A percentile compares a stretch with the other conserved stretches of the same genome.
Evolutionary conservation across 37 sponge, comb jelly and placozoan genomes (phyloP).

Genomic region (Dysidea cf. avara): DNA sequence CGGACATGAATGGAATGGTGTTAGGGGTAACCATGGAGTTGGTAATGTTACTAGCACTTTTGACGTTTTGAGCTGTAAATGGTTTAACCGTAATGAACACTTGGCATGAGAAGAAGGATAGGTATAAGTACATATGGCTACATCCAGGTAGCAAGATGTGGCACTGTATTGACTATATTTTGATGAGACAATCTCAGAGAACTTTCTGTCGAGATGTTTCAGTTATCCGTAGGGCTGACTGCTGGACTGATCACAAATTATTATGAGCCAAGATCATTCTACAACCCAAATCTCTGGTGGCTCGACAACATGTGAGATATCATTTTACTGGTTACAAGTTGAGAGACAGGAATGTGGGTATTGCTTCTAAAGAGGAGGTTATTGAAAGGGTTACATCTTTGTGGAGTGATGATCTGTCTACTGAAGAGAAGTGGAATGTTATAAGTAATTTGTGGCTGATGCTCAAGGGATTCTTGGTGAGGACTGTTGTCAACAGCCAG

Average conservation of each 20-base stretch:
- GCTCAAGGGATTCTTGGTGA: constrained; percentile 26
- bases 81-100: constrained; percentile 34
- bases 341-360: too few relatives aligned
- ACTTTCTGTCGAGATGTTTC: constrained; percentile 17
- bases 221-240: constrained; percentile 15
- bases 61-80: constrained; percentile 37
- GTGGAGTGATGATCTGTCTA: too few relatives aligned
- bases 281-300: too few relatives aligned
- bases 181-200: constrained; percentile 32
- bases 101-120: constrained; percentile 21
- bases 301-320: too few relatives aligned
- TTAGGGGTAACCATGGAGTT: constrained; percentile 27
- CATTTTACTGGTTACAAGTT: too few relatives aligned
- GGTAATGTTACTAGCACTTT: constrained; percentile 26
- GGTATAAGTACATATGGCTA: constrained; percentile 33
- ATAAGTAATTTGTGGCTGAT: constrained; percentile 21
- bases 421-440: constrained; percentile 32
- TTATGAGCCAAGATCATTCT: background rate
- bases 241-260: constrained; percentile 36
- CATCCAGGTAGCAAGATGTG: constrained; percentile 30
- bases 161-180: constrained; percentile 40
- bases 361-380: too few relatives aligned
- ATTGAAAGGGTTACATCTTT: too few relatives aligned
- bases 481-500: constrained; percentile 17
- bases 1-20: too few relatives aligned